Base-by-base conservation (phyloP, 2,888 invertebrate genomes). In the Drosophila melanocephala region DNA sequence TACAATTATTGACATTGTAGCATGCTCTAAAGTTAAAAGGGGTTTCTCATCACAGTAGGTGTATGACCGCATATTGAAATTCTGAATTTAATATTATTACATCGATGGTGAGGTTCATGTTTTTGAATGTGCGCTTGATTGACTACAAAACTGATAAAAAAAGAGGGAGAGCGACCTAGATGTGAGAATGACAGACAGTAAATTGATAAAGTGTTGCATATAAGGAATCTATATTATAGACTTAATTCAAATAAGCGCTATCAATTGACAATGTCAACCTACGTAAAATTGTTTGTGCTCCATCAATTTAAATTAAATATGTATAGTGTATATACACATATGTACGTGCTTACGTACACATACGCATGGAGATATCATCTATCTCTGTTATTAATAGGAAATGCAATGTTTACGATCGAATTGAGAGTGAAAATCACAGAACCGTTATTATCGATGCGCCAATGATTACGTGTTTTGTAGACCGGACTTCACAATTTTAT, bases 271-370 rank as follows among this genome's bases (percentile, higher is more conserved):
- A 60, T 53, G 55, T 37, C 64, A 61, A 61, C 42, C 67, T 64
- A 83, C 77, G 83, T 85, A 67, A 75, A 66, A 62, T 60, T 47
- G 47, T 26, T 47, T 51, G 37, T 47, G 57, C 55, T 59, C 64
- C 53, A 86, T 83, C 74, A 81, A 84, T 83, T 61, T 72, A 83
- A 64, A 59, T 28, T 37, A n/a, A 35, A 66, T 62, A 58, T 56
- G n/a, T 32, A 42, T 22, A 44, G 10, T 42, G 26, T 37, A 22
- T 30, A 16, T 14, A 1, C 22, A 22, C 30, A 47, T 7, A 57
- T 14, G 19, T n/a, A 16, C 19, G 14, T 65, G 5, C 32, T 30
- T 39, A 7, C n/a, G 37, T 51, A 57, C 19, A 53, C 33, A 33
- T 26, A n/a, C 39, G 51, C 39, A 33, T 42, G 33, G 33, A 5